Percentiles rank a stretch among this genome's conserved stretches.
These are phyloP conservation scores for Anisognathus igniventris DNA, from an alignment of 2,797 vertebrate species.

Conservation along the genomic window DNA sequence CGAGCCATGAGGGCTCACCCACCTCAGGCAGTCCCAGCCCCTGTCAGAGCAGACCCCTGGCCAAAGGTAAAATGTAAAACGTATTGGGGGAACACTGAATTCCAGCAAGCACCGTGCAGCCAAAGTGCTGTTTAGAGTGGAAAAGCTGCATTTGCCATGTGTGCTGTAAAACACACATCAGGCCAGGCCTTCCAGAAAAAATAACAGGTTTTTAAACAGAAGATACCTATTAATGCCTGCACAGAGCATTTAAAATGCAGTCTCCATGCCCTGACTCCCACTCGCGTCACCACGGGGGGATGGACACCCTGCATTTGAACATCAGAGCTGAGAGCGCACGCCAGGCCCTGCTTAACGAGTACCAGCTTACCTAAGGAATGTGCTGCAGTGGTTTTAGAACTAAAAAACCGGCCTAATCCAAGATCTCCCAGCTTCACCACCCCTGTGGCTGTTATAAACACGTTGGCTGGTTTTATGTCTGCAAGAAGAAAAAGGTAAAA, in stretches of 20 bases:
- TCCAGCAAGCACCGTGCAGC: background rate
- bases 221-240: background rate
- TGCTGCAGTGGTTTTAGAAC: slow-evolving; percentile 86
- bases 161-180: background rate
- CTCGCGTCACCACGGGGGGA: background rate
- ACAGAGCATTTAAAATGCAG: background rate
- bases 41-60: background rate
- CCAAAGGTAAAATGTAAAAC: background rate
- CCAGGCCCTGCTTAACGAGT: background rate
- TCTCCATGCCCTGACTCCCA: background rate
- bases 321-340: background rate
- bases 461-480: slow-evolving; percentile 89
- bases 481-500: slow-evolving; percentile 35
- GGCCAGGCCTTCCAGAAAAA: background rate
- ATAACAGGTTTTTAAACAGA: background rate
- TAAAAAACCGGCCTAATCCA: slow-evolving; percentile 85
- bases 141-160: background rate
- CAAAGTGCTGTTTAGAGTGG: accelerated
- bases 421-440: slow-evolving; percentile 87
- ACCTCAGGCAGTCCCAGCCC: background rate
- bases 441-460: slow-evolving; percentile 86
- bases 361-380: slow-evolving; percentile 83
- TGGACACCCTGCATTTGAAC: background rate
- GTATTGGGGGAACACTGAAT: accelerated
- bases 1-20: background rate